phyloP scores from a whole-genome alignment of 2,113 vertebrate genomes.

The Polypterus bichir region DNA sequence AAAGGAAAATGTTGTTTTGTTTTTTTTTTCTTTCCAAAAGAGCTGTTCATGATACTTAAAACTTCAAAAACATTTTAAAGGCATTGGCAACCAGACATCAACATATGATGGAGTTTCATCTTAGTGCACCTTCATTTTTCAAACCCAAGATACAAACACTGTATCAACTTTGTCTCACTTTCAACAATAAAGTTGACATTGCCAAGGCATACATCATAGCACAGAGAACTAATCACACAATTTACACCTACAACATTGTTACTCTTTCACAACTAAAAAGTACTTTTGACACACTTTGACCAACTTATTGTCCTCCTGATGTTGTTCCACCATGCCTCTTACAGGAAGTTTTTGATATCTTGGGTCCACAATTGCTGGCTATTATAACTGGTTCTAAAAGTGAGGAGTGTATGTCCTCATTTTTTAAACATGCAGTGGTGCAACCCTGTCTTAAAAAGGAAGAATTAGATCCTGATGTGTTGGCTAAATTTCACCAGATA shows the following conservation, averaged over 20 bases:
- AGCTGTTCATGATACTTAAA: slow-evolving; percentile 6
- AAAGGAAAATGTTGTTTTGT: slow-evolving; percentile 1
- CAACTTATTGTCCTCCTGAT: no score
- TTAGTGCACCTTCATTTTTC: slow-evolving; percentile 6
- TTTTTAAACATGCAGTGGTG: no score
- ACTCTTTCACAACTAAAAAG: no score
- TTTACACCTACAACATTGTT: not conserved
- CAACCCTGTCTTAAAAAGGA: no score
- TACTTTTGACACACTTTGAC: no score
- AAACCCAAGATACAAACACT: slow-evolving; percentile 9
- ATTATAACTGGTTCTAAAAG: no score
- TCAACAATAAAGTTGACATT: slow-evolving; percentile 13
- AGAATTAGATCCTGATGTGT: no score
- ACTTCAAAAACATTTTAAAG: slow-evolving; percentile 17
- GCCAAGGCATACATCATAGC: slow-evolving; percentile 7
- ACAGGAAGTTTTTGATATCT: no score
- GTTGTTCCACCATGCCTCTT: no score
- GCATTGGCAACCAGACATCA: slow-evolving; percentile 11
- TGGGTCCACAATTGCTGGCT: no score
- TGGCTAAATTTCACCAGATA: no score
- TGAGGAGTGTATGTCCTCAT: no score
- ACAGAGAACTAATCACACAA: slow-evolving; percentile 7
- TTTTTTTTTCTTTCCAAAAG: slow-evolving; percentile 1
- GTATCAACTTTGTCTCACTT: slow-evolving; percentile 12
- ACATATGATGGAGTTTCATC: slow-evolving; percentile 7